Evolutionary conservation across 2,888 invertebrate genomes (phyloP), one percentile per base, ranked within the genome.

Genomic region (Caenorhabditis sp.): DNA sequence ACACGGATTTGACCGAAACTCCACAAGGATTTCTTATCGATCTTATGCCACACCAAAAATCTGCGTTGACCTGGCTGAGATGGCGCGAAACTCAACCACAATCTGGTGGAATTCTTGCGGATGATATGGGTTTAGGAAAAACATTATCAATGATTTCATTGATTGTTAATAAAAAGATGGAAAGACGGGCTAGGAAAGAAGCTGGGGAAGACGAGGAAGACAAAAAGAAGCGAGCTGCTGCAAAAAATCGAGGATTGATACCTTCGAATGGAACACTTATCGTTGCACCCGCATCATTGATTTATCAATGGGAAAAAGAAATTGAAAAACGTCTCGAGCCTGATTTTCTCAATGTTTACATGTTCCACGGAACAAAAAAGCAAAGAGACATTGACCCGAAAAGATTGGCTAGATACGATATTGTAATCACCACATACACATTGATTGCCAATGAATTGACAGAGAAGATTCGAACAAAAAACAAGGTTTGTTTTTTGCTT

Each of bases 371-470:
- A 0, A 90, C 91, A 0, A 92, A 92, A 81, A 90, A 76, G 24
- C 81, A 83, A 62, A 69, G 85, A 19, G 80, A 81, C 36, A 70
- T 82, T 17, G 82, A 78, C 23, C 74, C 85, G 4, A 67, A 60
- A 27, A 57, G 75, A 17, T 62, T 86, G 24, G 82, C 83, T 8
- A 68, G 78, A 19, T 79, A 92, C 87, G 94, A 96, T 88, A 89
- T 97, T 0, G 95, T 97, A 0, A 89, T 95, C 53, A 95, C 96
- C 17, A 95, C 96, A 0, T 97, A 95, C 86, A 92, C 93, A 57
- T 91, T 94, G 63, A 91, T 90, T 17, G 84, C 86, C 27, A 88
- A 85, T 62, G 90, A 90, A 74, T 87, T 89, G 24, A 74, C 76
- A 0, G 76, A 80, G 19, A 81, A 77, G 62, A 73, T 79, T n/a